Evolutionary conservation across 1,140 invertebrate genomes (phyloP).

Genomic region (Ceratina calcarata): DNA sequence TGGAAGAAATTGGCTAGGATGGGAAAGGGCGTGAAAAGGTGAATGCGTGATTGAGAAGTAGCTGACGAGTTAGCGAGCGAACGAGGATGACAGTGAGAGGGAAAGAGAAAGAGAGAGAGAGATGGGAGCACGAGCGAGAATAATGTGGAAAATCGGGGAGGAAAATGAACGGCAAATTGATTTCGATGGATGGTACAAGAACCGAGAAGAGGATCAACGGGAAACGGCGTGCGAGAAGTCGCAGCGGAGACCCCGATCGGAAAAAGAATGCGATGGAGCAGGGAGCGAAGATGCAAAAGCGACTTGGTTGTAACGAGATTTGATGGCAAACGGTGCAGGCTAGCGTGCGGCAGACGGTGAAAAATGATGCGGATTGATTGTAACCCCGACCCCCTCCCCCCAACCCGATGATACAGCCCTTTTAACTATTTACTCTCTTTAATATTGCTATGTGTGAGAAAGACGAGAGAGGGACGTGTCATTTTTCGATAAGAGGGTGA

Average conservation of each 20-base stretch:
- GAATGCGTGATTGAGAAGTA: slow-evolving; percentile 10
- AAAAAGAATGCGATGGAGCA: neutral
- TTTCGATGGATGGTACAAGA: slow-evolving; percentile 2
- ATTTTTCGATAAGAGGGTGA: slow-evolving; percentile 53
- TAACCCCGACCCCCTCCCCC: slow-evolving; percentile 51
- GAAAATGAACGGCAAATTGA: neutral
- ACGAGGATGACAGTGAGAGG: slow-evolving; percentile 17
- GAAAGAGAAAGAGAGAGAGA: neutral
- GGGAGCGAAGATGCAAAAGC: neutral
- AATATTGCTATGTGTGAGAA: slow-evolving; percentile 70
- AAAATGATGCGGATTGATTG: slow-evolving; percentile 55
- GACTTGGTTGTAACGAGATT: slow-evolving; percentile 4
- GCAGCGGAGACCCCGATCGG: neutral
- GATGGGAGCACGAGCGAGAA: neutral
- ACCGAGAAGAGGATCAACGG: neutral
- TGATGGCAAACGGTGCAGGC: slow-evolving; percentile 42
- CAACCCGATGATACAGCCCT: slow-evolving; percentile 58
- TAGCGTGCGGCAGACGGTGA: slow-evolving; percentile 63
- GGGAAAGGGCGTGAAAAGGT: slow-evolving; percentile 11
- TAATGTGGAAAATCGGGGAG: neutral
- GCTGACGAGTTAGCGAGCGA: slow-evolving; percentile 9
- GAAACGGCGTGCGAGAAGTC: neutral
- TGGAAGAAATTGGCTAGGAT: neutral
- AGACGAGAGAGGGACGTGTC: slow-evolving; percentile 62
- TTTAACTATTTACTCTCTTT: slow-evolving; percentile 73